Evolutionary conservation across 1,140 invertebrate genomes (phyloP), one percentile per base, ranked within the genome.

Genomic region (Papilio xuthus): DNA sequence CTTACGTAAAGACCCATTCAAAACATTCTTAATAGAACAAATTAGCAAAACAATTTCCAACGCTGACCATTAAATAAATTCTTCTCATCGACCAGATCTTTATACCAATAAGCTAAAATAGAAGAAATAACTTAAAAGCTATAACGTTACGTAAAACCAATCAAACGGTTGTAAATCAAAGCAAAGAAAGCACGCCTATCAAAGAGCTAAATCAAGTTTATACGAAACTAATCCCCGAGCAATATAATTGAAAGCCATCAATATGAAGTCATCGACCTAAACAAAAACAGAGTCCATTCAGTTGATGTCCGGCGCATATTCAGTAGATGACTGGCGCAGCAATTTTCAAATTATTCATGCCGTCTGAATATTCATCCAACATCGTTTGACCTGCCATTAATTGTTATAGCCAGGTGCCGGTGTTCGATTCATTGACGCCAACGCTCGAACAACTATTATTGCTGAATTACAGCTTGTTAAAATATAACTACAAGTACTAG

Each of bases 321-420:
- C 88, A 89, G 85, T 86, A 82, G 85, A 86, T 84, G 85, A 83
- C 80, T 85, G 82, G 82, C 79, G 86, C 86, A 86, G 86, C 83
- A 88, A 90, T 90, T 91, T 91, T 88, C 90, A 89, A 85, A 91
- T 93, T 92, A 91, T 92, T 89, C 89, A 91, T 90, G 87, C 85
- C 81, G 82, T 81, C 85, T 91, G 90, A 91, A 92, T 92, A 92
- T 92, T 92, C 90, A 90, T 88, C 82, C 84, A 85, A 84, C 86
- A 87, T 88, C 85, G 84, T 84, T 88, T 90, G 89, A 91, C 86
- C 89, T 83, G 81, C 86, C 89, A 89, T 91, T 92, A 93, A 91
- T 92, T 91, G 90, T 91, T 93, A 90, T 91, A 85, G 89, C 86
- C 86, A 87, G 80, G 83, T 85, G 85, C 82, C 86, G 74, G 71